Evolutionary conservation across 1,140 invertebrate genomes (phyloP).

Genomic region (Psilanteris sp.): DNA sequence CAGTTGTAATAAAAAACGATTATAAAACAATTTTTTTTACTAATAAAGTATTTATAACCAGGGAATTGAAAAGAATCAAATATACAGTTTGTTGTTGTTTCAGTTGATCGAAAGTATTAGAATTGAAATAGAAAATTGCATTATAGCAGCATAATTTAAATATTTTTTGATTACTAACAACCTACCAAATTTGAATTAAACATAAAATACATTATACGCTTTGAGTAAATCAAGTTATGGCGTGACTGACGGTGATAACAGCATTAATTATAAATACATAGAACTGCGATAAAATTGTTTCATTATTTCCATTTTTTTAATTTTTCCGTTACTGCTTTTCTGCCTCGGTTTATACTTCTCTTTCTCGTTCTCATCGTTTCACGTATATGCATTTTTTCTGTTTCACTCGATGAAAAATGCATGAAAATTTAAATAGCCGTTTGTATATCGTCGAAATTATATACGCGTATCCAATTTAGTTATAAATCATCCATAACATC

Average conservation of each 20-base stretch:
- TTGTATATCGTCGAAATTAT: constrained; percentile 23
- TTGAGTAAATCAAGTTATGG: constrained; percentile 29
- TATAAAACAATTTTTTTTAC: no score
- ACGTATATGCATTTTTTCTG: no score
- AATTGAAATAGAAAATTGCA: no score
- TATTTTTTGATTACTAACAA: background rate
- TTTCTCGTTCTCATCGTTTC: no score
- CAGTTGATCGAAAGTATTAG: no score
- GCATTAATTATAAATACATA: constrained; percentile 47
- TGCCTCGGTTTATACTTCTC: background rate
- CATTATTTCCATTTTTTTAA: constrained; percentile 29
- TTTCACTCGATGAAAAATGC: constrained; percentile 47
- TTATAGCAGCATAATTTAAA: background rate
- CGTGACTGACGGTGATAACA: constrained; percentile 49
- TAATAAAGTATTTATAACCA: no score
- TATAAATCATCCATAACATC: constrained; percentile 40
- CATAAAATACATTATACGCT: constrained; percentile 31
- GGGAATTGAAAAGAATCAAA: no score
- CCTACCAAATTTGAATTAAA: constrained; percentile 16
- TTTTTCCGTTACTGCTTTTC: background rate
- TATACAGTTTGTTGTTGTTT: no score
- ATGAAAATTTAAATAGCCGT: constrained; percentile 38
- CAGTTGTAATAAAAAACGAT: no score
- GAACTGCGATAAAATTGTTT: constrained; percentile 46
- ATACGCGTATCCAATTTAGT: constrained; percentile 25